A percentile compares a stretch with the other conserved stretches of the same genome.
Evolutionary conservation across 2,797 vertebrate genomes (phyloP).

Genomic region (Ibycter americanus): DNA sequence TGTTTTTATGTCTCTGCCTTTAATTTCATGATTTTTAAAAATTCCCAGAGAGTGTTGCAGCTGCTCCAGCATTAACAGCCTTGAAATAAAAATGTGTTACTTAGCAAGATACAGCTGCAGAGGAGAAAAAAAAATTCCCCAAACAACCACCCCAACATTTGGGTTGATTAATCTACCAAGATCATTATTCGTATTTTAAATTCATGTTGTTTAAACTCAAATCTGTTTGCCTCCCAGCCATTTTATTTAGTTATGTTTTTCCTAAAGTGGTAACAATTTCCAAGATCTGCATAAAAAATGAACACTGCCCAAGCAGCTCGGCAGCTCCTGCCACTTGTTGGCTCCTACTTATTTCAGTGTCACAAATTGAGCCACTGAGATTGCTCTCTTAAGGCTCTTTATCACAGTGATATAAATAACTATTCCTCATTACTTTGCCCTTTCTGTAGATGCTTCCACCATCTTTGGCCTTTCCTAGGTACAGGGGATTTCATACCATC

Average conservation of each 20-base stretch:
- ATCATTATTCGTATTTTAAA: conserved; percentile 74
- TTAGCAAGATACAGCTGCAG: conserved; percentile 78
- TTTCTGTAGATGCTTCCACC: conserved; percentile 48
- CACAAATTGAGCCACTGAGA: conserved; percentile 51
- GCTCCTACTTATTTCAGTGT: conserved; percentile 51
- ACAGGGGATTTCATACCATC: conserved; percentile 37
- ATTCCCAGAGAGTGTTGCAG: conserved; percentile 72
- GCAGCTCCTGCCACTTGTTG: conserved; percentile 58
- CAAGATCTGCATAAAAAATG: conserved; percentile 63
- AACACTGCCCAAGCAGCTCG: conserved; percentile 55
- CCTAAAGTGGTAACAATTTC: conserved; percentile 70
- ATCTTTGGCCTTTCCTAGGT: conserved; percentile 64
- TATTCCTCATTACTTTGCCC: conserved; percentile 37
- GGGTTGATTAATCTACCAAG: conserved; percentile 76
- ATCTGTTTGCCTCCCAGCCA: conserved; percentile 76
- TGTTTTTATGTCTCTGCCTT: conserved; percentile 61
- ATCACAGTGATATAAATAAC: conserved; percentile 67
- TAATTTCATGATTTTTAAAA: conserved; percentile 77
- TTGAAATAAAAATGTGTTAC: conserved; percentile 78
- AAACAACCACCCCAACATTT: conserved; percentile 70
- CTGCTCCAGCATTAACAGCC: conserved; percentile 75
- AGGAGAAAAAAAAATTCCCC: conserved; percentile 57
- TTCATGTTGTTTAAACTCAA: conserved; percentile 76
- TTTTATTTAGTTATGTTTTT: conserved; percentile 70
- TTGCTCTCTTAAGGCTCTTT: conserved; percentile 60